Percentiles rank a stretch among this genome's conserved stretches.
phyloP scores from a whole-genome alignment of 2,113 vertebrate genomes.

The Craseonycteris thonglongyai region DNA sequence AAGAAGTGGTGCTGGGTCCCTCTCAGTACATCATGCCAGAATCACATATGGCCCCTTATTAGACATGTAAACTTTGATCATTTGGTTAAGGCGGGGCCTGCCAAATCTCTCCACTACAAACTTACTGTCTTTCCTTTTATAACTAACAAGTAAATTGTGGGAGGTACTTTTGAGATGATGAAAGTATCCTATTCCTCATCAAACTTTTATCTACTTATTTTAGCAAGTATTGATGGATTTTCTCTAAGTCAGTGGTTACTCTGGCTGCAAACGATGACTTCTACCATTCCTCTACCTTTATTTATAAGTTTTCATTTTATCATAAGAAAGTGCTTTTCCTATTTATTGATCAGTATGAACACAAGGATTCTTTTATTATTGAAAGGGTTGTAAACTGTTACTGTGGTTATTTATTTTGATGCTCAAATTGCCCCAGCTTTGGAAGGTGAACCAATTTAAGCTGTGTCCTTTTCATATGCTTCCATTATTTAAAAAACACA shows the following conservation, averaged over 20 bases:
- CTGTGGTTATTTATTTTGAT: neutral
- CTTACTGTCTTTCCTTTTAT: neutral
- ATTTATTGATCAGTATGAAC: neutral
- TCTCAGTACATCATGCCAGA: neutral
- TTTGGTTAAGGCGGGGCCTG: neutral
- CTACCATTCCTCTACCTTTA: neutral
- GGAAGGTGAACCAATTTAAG: neutral
- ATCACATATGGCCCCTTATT: neutral
- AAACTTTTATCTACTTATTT: neutral
- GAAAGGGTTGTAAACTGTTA: neutral
- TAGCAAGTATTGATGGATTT: neutral
- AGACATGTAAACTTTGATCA: neutral
- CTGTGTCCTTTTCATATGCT: neutral
- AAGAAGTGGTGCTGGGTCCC: neutral
- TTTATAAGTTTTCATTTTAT: neutral
- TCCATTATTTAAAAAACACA: neutral
- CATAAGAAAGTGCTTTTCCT: neutral
- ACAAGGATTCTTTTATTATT: neutral
- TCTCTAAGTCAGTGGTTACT: neutral
- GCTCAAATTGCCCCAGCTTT: neutral
- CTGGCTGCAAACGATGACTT: neutral
- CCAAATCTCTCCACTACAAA: neutral
- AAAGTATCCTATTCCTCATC: neutral
- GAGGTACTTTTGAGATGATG: neutral
- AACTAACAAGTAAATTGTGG: neutral